phyloP scores from a whole-genome alignment of 2,888 invertebrate genomes.

The Griposia aprilina region DNA sequence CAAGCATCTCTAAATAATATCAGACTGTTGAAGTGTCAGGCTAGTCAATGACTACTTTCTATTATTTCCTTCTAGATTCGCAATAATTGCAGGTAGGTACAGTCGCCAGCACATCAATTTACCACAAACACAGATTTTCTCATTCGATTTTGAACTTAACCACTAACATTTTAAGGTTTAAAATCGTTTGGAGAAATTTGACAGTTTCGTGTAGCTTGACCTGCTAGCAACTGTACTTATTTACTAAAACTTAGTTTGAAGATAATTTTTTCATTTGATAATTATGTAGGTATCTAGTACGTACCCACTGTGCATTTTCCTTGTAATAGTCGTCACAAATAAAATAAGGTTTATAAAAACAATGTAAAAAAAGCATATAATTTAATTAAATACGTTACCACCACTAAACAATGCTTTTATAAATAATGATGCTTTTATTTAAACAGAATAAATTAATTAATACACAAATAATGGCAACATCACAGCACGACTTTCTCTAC shows the following conservation, averaged over 20 bases:
- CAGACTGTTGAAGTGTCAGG: background rate
- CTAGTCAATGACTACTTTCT: background rate
- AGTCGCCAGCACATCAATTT: background rate
- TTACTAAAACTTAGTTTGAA: background rate
- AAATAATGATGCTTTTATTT: conserved; percentile 40
- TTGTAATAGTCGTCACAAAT: background rate
- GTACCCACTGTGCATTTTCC: too few relatives aligned
- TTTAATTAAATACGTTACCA: conserved; percentile 60
- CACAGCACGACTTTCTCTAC: conserved; percentile 84
- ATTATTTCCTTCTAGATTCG: background rate
- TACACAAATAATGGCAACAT: conserved; percentile 39
- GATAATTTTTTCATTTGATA: background rate
- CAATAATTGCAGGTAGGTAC: background rate
- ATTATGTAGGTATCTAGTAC: too few relatives aligned
- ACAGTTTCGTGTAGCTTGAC: too few relatives aligned
- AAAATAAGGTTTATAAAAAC: conserved; percentile 39
- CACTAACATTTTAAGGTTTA: too few relatives aligned
- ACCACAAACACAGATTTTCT: too few relatives aligned
- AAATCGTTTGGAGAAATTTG: too few relatives aligned
- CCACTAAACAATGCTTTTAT: conserved; percentile 58
- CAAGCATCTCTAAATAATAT: too few relatives aligned
- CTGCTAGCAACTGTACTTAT: too few relatives aligned
- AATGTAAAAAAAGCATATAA: conserved; percentile 33
- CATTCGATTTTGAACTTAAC: too few relatives aligned
- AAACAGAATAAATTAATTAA: conserved; percentile 42